These are phyloP conservation scores for Andrena fulva DNA, from an alignment of 2,888 invertebrate genomes.

Conservation along the genomic window DNA sequence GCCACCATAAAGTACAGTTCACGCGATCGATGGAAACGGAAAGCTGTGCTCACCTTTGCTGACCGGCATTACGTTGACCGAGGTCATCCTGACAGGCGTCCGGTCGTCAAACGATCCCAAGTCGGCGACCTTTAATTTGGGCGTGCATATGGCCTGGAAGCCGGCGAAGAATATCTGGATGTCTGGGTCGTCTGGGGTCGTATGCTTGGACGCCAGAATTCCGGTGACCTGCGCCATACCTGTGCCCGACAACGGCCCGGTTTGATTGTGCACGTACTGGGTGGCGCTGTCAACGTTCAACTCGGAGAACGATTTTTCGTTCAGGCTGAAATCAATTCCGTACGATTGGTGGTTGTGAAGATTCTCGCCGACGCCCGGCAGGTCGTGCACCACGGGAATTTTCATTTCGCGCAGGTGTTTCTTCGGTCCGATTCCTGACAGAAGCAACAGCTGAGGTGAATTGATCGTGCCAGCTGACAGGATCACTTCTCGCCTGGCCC, in stretches of 20 bases:
- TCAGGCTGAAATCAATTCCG: conserved; percentile 86
- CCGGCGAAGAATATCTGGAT: conserved; percentile 89
- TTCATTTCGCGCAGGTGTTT: conserved; percentile 86
- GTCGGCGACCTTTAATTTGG: conserved; percentile 73
- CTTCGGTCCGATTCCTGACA: conserved; percentile 89
- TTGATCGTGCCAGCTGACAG: conserved; percentile 88
- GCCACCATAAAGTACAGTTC: not conserved
- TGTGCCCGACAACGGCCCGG: conserved; percentile 88
- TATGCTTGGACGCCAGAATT: conserved; percentile 87
- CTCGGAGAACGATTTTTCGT: conserved; percentile 82
- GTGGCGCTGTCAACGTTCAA: conserved; percentile 86
- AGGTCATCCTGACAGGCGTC: conserved; percentile 85
- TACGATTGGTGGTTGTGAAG: conserved; percentile 89
- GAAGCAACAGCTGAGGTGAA: conserved; percentile 89
- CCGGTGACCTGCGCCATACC: conserved; percentile 90
- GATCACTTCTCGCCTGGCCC: conserved; percentile 85
- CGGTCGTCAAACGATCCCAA: conserved; percentile 14
- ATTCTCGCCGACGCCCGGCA: conserved; percentile 90
- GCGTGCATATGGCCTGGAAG: conserved; percentile 87
- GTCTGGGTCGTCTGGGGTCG: conserved; percentile 88
- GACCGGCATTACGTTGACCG: conserved; percentile 88
- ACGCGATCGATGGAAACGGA: not conserved
- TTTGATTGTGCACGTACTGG: conserved; percentile 86
- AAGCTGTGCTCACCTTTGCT: conserved; percentile 86
- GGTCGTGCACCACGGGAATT: conserved; percentile 87